These are phyloP conservation scores for Phalacrocorax brasilianus DNA, from an alignment of 2,113 vertebrate genomes.

Conservation along the genomic window DNA sequence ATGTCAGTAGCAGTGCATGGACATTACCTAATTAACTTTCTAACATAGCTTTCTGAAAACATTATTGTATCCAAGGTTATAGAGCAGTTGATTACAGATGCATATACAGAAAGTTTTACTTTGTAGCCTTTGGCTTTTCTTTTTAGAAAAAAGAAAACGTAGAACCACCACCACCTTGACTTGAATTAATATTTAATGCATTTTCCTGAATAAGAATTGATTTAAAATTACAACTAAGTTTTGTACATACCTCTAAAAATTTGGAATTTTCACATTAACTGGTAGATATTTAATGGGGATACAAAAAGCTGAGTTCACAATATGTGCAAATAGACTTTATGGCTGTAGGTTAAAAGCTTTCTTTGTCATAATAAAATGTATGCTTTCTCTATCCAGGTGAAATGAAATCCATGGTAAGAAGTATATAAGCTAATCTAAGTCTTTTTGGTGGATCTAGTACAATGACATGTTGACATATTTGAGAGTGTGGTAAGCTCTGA, in stretches of 20 bases:
- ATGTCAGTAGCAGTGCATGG: not conserved
- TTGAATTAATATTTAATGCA: not conserved
- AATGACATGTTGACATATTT: not conserved
- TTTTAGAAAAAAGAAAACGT: not conserved
- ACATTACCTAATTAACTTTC: not conserved
- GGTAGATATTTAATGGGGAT: not conserved
- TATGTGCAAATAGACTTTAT: not conserved
- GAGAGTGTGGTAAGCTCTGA: not conserved
- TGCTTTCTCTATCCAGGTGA: not conserved
- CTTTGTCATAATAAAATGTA: not conserved
- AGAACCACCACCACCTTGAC: too few relatives aligned
- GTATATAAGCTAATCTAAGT: not conserved
- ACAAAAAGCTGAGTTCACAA: not conserved
- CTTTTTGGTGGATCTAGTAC: not conserved
- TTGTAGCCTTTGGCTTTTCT: not conserved
- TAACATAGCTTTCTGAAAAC: not conserved
- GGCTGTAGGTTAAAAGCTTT: not conserved
- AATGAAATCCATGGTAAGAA: not conserved
- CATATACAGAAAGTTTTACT: not conserved
- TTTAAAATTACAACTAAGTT: not conserved
- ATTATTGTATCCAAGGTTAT: not conserved
- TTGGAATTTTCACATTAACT: not conserved
- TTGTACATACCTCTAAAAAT: not conserved
- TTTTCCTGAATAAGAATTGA: not conserved
- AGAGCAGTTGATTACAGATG: not conserved